Percentiles rank a stretch among this genome's conserved stretches.
Conservation (phyloP, 1,140 invertebrate species). For the Oedothorax gibbosus region DNA sequence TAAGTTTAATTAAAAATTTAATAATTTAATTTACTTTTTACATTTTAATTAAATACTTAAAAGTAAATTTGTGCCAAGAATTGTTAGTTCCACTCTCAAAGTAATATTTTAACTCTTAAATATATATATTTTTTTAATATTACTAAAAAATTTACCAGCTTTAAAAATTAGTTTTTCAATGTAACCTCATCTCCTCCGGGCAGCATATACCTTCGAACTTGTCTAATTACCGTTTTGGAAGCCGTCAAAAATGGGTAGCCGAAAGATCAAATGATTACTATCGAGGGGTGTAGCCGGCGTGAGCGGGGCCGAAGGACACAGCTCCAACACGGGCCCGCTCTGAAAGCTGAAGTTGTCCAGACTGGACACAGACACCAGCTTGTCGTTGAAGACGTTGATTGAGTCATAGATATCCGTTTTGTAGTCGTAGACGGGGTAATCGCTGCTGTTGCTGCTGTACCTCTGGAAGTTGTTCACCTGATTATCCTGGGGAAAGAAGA, state of each 20-base stretch:
- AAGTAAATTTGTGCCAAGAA: too few species aligned
- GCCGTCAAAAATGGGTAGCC: conserved; percentile 40
- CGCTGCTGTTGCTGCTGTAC: background rate
- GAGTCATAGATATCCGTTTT: conserved; percentile 31
- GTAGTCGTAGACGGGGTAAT: background rate
- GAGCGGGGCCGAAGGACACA: conserved; percentile 10
- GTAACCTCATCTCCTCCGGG: conserved; percentile 1
- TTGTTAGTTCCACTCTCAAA: too few species aligned
- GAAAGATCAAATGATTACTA: conserved; percentile 3
- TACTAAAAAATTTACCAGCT: too few species aligned
- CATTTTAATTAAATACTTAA: too few species aligned
- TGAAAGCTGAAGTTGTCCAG: conserved; percentile 41
- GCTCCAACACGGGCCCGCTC: conserved; percentile 26
- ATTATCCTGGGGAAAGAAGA: conserved; percentile 54
- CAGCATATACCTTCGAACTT: background rate
- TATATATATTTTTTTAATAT: too few species aligned
- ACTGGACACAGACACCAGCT: background rate
- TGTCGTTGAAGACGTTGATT: conserved; percentile 41
- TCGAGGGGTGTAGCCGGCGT: conserved; percentile 36
- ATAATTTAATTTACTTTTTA: too few species aligned
- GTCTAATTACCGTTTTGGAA: conserved; percentile 17
- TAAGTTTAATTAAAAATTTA: too few species aligned
- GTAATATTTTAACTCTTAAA: too few species aligned
- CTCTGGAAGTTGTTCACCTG: conserved; percentile 15
- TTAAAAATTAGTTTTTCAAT: background rate